Conservation (phyloP, 2,113 vertebrate species). For the Uropsilus gracilis region DNA sequence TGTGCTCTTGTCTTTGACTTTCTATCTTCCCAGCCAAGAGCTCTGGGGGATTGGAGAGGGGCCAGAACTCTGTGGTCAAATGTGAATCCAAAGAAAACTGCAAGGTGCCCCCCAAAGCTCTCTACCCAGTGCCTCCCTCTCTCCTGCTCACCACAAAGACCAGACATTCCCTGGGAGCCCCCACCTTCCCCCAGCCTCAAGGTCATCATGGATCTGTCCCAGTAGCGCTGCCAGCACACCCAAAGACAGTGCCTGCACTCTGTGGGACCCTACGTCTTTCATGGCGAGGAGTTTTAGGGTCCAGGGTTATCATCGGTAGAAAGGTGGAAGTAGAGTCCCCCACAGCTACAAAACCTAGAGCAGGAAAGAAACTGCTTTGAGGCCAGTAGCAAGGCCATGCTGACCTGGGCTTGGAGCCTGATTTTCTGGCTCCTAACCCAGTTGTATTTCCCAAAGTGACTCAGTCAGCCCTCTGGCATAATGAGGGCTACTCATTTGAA, state of each 20-base stretch:
- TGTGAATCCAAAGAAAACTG: conserved; percentile 38
- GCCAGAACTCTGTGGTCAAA: conserved; percentile 58
- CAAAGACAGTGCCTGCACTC: background rate
- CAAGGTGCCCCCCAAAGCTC: background rate
- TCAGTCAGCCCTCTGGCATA: background rate
- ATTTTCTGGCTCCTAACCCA: background rate
- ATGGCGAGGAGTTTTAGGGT: background rate
- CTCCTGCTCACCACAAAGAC: background rate
- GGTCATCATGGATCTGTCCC: background rate
- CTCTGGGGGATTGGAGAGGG: conserved; percentile 55
- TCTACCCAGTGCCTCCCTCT: background rate
- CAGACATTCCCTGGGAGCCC: background rate
- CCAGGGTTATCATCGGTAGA: background rate
- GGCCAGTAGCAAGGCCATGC: background rate
- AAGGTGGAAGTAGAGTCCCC: background rate
- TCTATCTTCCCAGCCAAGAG: conserved; percentile 65
- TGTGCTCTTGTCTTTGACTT: conserved; percentile 66
- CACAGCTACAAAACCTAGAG: background rate
- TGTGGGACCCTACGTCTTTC: background rate
- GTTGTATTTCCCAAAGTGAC: background rate
- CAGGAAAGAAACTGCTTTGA: conserved; percentile 2
- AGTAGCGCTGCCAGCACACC: too few relatives aligned
- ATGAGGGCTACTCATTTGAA: background rate
- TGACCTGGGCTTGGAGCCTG: background rate
- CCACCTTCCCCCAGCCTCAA: background rate